Evolutionary conservation across 2,888 invertebrate genomes (phyloP).

Genomic region (Idaea aversata): DNA sequence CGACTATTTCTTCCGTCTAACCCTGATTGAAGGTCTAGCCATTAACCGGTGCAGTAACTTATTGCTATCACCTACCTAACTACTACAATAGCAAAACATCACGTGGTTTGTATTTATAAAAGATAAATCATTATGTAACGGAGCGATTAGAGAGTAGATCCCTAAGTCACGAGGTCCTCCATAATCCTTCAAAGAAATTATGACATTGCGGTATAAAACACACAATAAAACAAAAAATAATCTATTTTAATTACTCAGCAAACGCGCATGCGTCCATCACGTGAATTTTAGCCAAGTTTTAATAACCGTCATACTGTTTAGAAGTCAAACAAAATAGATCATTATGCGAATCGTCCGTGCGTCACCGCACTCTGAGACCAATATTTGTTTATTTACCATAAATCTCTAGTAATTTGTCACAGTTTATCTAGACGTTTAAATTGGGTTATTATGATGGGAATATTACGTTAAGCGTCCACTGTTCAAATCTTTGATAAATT

Average conservation of each 20-base stretch:
- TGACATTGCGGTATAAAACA: background rate
- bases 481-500: background rate
- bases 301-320: slow-evolving; percentile 16
- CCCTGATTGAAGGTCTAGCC: background rate
- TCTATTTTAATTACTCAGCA: slow-evolving; percentile 8
- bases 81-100: background rate
- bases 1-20: slow-evolving; percentile 1
- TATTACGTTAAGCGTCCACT: slow-evolving; percentile 1
- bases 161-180: background rate
- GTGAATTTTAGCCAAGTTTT: slow-evolving; percentile 16
- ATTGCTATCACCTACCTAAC: background rate
- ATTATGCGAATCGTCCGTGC: slow-evolving; percentile 41
- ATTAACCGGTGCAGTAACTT: background rate
- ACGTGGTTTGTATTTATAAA: background rate
- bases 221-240: background rate
- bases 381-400: slow-evolving; percentile 57
- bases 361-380: slow-evolving; percentile 46
- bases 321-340: slow-evolving; percentile 35
- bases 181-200: background rate
- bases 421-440: slow-evolving; percentile 63
- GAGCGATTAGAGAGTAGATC: background rate
- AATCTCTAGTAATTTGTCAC: slow-evolving; percentile 65
- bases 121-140: background rate
- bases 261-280: slow-evolving; percentile 8
- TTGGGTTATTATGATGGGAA: slow-evolving; percentile 43